A percentile compares a stretch with the other conserved stretches of the same genome.
Conservation (phyloP, 1,140 invertebrate genomes). For the Bradysia coprophila region DNA sequence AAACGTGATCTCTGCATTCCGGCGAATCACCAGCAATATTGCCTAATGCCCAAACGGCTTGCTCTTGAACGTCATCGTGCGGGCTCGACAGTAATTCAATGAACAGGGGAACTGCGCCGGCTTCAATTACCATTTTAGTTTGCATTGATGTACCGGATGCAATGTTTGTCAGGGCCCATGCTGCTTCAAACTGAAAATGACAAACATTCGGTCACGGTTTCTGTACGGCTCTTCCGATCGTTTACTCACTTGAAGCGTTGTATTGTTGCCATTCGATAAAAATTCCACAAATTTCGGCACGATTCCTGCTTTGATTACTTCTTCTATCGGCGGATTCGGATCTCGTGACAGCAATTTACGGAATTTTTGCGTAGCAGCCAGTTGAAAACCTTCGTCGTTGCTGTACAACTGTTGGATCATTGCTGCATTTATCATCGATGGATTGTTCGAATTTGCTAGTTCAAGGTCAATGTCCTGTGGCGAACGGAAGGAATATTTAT, state of each 20-base stretch:
- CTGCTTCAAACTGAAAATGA: slow-evolving; percentile 81
- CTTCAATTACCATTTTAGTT: slow-evolving; percentile 83
- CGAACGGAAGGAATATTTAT: too few species aligned
- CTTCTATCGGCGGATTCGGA: slow-evolving; percentile 95
- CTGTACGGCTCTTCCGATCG: too few species aligned
- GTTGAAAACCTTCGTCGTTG: slow-evolving; percentile 57
- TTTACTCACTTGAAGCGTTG: slow-evolving; percentile 63
- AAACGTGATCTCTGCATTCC: slow-evolving; percentile 77
- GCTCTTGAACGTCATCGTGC: slow-evolving; percentile 90
- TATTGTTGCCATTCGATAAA: slow-evolving; percentile 64
- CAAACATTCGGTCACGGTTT: too few species aligned
- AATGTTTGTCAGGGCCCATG: slow-evolving; percentile 96
- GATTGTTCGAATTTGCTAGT: slow-evolving; percentile 11
- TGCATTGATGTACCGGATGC: slow-evolving; percentile 91
- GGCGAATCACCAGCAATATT: slow-evolving; percentile 95
- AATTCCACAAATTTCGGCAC: slow-evolving; percentile 93
- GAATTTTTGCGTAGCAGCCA: slow-evolving; percentile 85
- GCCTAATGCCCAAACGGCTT: slow-evolving; percentile 84
- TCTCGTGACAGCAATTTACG: slow-evolving; percentile 86
- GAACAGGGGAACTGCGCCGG: slow-evolving; percentile 85
- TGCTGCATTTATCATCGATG: slow-evolving; percentile 42
- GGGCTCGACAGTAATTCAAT: slow-evolving; percentile 60
- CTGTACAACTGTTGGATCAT: slow-evolving; percentile 78
- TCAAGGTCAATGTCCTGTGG: not conserved
- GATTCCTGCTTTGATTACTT: slow-evolving; percentile 93